Conservation (phyloP, 2,888 invertebrate genomes). For the Lepidochrysops patricia region DNA sequence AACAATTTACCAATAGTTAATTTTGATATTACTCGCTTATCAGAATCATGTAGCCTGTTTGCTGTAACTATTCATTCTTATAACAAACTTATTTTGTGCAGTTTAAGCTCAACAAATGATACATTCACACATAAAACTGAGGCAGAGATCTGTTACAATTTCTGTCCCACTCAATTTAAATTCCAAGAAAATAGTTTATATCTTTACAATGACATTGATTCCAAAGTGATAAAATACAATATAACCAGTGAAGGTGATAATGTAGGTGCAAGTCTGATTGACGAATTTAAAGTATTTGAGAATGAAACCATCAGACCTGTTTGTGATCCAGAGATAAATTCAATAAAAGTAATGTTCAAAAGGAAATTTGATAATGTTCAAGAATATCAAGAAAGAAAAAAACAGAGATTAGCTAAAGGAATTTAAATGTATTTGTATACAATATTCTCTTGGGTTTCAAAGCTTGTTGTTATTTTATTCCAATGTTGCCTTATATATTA, state of each 20-base stretch:
- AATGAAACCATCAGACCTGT: slow-evolving; percentile 24
- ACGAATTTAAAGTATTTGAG: slow-evolving; percentile 40
- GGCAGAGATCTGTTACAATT: slow-evolving; percentile 48
- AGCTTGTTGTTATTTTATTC: not conserved
- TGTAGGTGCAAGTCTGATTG: slow-evolving; percentile 30
- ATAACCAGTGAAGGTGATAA: slow-evolving; percentile 34
- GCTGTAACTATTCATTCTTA: slow-evolving; percentile 69
- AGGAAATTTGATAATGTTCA: slow-evolving; percentile 86
- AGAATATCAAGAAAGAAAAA: slow-evolving; percentile 86
- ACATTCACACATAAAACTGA: slow-evolving; percentile 39
- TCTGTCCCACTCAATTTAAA: slow-evolving; percentile 57
- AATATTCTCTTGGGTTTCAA: not conserved
- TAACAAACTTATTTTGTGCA: slow-evolving; percentile 64
- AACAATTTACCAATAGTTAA: slow-evolving; percentile 67
- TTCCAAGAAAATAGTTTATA: slow-evolving; percentile 46
- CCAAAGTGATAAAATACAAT: slow-evolving; percentile 44
- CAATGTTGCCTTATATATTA: not conserved
- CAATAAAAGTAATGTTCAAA: slow-evolving; percentile 79
- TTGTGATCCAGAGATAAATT: slow-evolving; percentile 34
- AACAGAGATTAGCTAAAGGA: slow-evolving; percentile 75
- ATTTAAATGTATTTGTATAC: slow-evolving; percentile 26
- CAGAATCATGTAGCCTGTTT: slow-evolving; percentile 52
- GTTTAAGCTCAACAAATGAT: slow-evolving; percentile 36
- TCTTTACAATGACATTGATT: slow-evolving; percentile 46
- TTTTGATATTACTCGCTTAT: slow-evolving; percentile 44